Evolutionary conservation across 2,888 invertebrate genomes (phyloP), one percentile per base, ranked within the genome.

Genomic region (Gymnoscelis rufifasciata): DNA sequence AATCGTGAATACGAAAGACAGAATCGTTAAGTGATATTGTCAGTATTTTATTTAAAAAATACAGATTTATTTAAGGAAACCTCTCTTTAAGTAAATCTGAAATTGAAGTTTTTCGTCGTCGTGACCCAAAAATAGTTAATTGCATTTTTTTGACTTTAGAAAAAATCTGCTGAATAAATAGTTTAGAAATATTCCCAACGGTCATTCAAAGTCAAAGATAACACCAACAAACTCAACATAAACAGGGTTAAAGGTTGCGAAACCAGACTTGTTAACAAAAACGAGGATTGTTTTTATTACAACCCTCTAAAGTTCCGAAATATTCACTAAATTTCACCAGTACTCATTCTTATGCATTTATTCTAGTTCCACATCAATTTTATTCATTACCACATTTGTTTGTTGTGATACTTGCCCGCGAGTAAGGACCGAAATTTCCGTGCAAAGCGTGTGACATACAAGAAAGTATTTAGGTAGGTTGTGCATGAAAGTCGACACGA

Each of bases 401-500:
- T 43, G 31, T 46, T 31, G 28, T 36, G 11, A 38, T 31, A 41
- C 23, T 47, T 26, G 29, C 15, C 38, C 29, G 26, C 30, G 15
- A 54, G 24, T 14, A 14, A 10, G 11, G 3, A 11, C 27, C 12
- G 3, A 36, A 64, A 66, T 55, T 52, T 43, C 46, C 46, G 24
- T 11, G 13, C 13, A n/a, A 29, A 41, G 55, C 50, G 54, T 56
- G 59, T 55, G 65, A 60, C 61, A 66, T 57, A 60, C 64, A 60
- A 56, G 60, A 58, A 70, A 63, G 66, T 64, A 66, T 62, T 56
- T 59, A 61, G 50, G 56, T 58, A 57, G 57, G 57, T 64, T 54
- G 61, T 64, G 63, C 71, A 71, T 71, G 68, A 69, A 61, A 73
- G 70, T 67, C 68, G 68, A 70, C 68, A 57, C 68, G 76, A 78